Evolutionary conservation across 2,113 vertebrate genomes (phyloP), one percentile per base, ranked within the genome.

Genomic region (Microtus montanus): DNA sequence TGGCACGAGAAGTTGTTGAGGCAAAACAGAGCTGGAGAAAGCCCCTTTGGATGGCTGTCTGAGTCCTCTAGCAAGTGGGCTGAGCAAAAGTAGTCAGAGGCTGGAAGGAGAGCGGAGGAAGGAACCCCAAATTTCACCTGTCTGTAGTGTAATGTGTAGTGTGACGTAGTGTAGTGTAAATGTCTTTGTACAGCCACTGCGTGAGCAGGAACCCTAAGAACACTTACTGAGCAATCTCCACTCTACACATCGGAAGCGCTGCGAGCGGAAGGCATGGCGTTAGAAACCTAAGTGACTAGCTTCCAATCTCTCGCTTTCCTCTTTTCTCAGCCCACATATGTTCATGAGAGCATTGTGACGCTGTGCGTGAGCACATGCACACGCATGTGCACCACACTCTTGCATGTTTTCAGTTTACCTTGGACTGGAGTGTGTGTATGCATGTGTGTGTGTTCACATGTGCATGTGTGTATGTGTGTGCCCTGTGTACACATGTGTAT

Each of bases 1-100:
- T 71, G 41, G 87, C 88, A 80, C 52, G 35, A 87, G 5, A 68
- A 82, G 92, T 92, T 92, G 85, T 73, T 52, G 78, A 66, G 71
- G 82, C 84, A 94, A 95, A 70, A 73, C 38, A 64, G 70, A 91
- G 84, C 49, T 79, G 75, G 83, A 91, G 63, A 86, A 95, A 91
- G 19, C 38, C 63, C 89, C 54, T 66, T n/a, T n/a, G 68, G 78
- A 84, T 44, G 91, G 78, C 80, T 44, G 84, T 64, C 89, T 4
- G 22, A 68, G 41, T 26, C 89, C 63, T 87, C 64, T 75, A 44
- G 74, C 12, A 33, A 49, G 87, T 12, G 12, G 41, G 13, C 75
- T 71, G 58, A 33, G 54, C 86, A 89, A 85, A 73, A 95, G 78
- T 28, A 71, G 30, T 0, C 17, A 78, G 58, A n/a, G 30, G 38